Evolutionary conservation across 2,113 vertebrate species (phyloP).

Genomic region (Oceanodroma tethys): DNA sequence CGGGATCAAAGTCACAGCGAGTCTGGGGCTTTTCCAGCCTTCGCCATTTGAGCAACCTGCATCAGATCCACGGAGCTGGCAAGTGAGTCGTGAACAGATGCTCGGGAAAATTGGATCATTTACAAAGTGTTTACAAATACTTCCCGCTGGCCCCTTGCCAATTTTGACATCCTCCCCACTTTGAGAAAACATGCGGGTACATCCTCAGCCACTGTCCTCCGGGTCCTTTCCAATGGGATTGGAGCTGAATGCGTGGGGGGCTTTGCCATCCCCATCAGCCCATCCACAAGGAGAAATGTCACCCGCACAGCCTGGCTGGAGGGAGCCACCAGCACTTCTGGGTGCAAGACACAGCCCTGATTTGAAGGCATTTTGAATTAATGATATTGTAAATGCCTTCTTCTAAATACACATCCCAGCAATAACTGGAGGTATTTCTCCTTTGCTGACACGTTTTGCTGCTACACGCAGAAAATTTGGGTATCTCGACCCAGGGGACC

Average conservation of each 20-base stretch:
- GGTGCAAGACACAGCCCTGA: background rate
- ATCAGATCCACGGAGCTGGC: background rate
- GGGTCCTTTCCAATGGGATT: background rate
- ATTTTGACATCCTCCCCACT: slow-evolving; percentile 20
- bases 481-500: background rate
- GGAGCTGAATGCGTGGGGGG: background rate
- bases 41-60: background rate
- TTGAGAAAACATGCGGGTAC: background rate
- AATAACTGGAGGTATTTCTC: background rate
- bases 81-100: slow-evolving; percentile 47
- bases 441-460: background rate
- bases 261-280: background rate
- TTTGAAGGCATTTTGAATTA: background rate
- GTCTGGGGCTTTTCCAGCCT: slow-evolving; percentile 11
- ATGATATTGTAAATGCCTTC: background rate
- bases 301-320: background rate
- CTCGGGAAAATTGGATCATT: slow-evolving; percentile 61
- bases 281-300: background rate
- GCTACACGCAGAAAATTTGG: background rate
- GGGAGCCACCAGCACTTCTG: background rate
- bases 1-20: background rate
- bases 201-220: background rate
- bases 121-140: slow-evolving; percentile 63
- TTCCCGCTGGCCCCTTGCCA: background rate
- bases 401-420: background rate